Evolutionary conservation across 2,113 vertebrate genomes (phyloP).

Genomic region (Lutjanus erythropterus): DNA sequence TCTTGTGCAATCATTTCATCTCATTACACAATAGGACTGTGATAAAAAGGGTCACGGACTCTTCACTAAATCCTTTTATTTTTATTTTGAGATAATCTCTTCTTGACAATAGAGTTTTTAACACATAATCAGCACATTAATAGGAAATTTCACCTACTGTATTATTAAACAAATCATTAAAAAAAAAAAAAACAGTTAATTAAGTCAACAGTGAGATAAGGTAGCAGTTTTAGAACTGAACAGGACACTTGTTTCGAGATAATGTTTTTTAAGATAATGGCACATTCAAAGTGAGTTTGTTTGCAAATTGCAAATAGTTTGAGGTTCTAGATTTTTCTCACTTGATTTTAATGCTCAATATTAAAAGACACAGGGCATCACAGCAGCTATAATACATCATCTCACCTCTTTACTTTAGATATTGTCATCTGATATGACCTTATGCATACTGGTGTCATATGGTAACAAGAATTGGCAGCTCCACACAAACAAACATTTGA

Average conservation of each 20-base stretch:
- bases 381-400: neutral
- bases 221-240: neutral
- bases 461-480: too few species aligned
- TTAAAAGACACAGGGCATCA: neutral
- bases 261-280: neutral
- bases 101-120: constrained; percentile 21
- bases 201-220: neutral
- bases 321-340: constrained; percentile 19
- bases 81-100: constrained; percentile 45
- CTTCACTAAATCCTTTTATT: constrained; percentile 40
- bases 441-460: too few species aligned
- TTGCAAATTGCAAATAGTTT: too few species aligned
- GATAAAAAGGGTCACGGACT: constrained; percentile 54
- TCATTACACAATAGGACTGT: constrained; percentile 65
- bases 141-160: neutral
- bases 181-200: neutral
- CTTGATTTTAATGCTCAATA: constrained; percentile 4
- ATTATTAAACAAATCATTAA: neutral
- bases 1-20: constrained; percentile 72
- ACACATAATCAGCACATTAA: constrained; percentile 16
- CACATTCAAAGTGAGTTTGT: too few species aligned
- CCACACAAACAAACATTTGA: too few species aligned
- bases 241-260: neutral
- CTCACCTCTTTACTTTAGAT: neutral
- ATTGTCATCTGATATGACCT: neutral